Conservation (phyloP, 2,113 vertebrate genomes). For the Nyctereutes procyonoides region DNA sequence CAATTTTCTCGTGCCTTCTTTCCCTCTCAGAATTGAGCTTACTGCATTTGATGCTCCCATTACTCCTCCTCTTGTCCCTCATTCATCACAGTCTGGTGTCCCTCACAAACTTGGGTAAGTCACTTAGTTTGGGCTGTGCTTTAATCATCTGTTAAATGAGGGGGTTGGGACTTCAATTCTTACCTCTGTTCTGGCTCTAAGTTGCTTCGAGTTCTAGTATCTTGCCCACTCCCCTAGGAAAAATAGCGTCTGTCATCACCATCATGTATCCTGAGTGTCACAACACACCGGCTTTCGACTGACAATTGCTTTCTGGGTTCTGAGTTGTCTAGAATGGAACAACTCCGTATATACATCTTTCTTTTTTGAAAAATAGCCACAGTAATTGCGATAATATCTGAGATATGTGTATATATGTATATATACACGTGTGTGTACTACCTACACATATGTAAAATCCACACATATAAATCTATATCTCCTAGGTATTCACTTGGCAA, state of each 20-base stretch:
- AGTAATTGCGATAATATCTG: background rate
- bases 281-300: background rate
- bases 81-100: background rate
- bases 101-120: background rate
- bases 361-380: background rate
- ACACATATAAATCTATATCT: background rate
- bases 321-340: background rate
- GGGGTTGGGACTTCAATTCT: background rate
- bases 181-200: background rate
- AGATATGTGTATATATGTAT: background rate
- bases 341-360: background rate
- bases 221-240: background rate
- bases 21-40: background rate
- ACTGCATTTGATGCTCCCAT: background rate
- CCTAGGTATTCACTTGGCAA: background rate
- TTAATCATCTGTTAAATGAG: slow-evolving; percentile 7
- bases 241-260: background rate
- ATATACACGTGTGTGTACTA: too few relatives aligned
- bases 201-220: background rate
- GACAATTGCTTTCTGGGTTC: background rate
- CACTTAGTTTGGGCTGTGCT: background rate
- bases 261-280: background rate
- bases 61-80: background rate
- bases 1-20: background rate
- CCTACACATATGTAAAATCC: background rate